Conservation (phyloP, 2,888 invertebrate genomes). For the Mesorhabditis spiculigera region DNA sequence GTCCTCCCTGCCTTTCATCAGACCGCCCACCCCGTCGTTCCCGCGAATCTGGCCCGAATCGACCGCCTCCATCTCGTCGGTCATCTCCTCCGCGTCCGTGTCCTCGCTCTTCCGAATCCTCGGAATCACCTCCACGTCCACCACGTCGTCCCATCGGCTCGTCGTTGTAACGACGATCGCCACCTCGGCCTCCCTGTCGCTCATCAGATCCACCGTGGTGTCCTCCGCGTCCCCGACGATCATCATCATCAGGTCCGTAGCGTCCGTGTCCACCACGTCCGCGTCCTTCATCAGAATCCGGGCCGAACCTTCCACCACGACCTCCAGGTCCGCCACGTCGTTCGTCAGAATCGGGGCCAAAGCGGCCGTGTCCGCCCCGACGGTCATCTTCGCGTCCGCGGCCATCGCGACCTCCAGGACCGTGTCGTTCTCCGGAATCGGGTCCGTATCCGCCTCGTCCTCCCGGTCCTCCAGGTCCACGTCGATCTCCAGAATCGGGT, state of each 20-base stretch:
- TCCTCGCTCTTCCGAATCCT: neutral
- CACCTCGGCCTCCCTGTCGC: neutral
- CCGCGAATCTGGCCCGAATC: neutral
- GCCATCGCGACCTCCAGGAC: too few species aligned
- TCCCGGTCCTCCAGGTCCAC: too few species aligned
- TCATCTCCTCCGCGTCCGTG: neutral
- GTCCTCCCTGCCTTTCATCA: neutral
- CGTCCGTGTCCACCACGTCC: neutral
- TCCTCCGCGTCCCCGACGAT: neutral
- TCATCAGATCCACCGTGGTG: constrained; percentile 7
- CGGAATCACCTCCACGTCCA: neutral
- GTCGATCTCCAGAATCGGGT: too few species aligned
- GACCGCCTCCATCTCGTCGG: neutral
- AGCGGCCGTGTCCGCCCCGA: too few species aligned
- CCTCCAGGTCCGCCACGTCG: neutral
- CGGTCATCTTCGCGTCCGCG: too few species aligned
- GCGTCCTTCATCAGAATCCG: neutral
- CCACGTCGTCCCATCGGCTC: neutral
- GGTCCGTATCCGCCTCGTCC: too few species aligned
- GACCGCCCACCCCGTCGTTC: neutral
- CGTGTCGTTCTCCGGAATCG: too few species aligned
- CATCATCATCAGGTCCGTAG: too few species aligned
- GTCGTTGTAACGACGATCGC: neutral
- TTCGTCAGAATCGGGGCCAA: neutral
- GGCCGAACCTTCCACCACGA: neutral